These are phyloP conservation scores for Corythaeola cristata DNA, from an alignment of 2,113 vertebrate species.

Conservation along the genomic window DNA sequence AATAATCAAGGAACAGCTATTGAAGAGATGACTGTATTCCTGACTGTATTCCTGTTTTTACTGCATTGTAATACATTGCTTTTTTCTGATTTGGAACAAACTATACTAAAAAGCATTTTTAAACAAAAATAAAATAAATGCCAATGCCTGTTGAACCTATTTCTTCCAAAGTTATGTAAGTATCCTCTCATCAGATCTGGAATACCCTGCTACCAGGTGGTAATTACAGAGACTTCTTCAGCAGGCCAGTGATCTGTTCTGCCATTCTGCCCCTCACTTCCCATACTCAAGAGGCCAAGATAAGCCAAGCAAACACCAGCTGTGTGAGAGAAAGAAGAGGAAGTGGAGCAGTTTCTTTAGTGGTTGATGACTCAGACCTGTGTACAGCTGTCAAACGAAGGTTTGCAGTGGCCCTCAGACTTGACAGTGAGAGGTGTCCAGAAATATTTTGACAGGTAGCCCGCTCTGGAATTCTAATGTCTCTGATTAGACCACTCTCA, in stretches of 20 bases:
- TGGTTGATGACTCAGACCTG: not conserved
- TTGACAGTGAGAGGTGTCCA: not conserved
- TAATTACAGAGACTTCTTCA: not conserved
- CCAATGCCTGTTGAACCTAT: not conserved
- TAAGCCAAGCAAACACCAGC: conserved; percentile 8
- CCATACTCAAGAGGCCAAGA: not conserved
- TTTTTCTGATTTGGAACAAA: not conserved
- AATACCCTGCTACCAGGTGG: not conserved
- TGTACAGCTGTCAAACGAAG: not conserved
- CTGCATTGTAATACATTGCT: not conserved
- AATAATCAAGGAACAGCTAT: not conserved
- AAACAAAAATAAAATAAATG: not conserved
- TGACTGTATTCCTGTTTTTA: not conserved
- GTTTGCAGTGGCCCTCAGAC: not conserved
- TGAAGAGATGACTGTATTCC: not conserved
- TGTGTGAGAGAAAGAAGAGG: not conserved
- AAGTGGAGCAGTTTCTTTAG: not conserved
- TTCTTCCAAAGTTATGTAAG: not conserved
- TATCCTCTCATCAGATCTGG: not conserved
- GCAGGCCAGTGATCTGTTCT: not conserved
- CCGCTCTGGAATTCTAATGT: not conserved
- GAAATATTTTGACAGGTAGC: conserved; percentile 24
- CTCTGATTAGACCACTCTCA: conserved; percentile 49
- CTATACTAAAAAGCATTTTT: not conserved
- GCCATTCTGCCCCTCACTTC: not conserved